Evolutionary conservation across 1,140 invertebrate genomes (phyloP), one percentile per base, ranked within the genome.

Genomic region (Limonius californicus): DNA sequence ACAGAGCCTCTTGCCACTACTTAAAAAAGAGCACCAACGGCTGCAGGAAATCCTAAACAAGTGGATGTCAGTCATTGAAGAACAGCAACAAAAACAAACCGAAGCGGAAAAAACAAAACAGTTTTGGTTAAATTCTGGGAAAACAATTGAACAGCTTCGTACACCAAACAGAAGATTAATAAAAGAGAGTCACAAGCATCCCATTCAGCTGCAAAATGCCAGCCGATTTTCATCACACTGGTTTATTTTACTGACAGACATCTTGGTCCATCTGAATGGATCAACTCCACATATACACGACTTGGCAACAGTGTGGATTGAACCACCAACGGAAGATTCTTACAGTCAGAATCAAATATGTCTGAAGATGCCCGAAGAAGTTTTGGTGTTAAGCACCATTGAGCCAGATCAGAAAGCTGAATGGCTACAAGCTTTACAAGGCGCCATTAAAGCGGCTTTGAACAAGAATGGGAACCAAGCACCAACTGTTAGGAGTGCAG

Each of bases 271-370:
- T 69, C 79, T 88, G 9, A 81, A 78, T 60, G 85, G 88, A 47
- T 84, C 83, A 63, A 81, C 80, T 63, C 75, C 84, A 66, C 80
- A 79, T 64, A 67, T 85, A 2, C 85, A 90, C 79, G 83, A 84
- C 19, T 77, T 95, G 62, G 81, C 82, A 65, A 90, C 88, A 1
- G 71, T 94, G 35, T 95, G 92, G 92, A 82, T 94, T 1, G 89
- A 92, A 77, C 71, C 79, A 53, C 73, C 83, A 45, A 77, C 80
- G 55, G 67, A 72, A 47, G 61, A 58, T 3, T 16, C 35, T 11
- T 50, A 59, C 3, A 55, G 57, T 18, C 60, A 66, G 19, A 63
- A 65, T 53, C 65, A 72, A 32, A 67, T 72, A 16, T 60, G 81
- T 23, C 72, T 93, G 2, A 87, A 83, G 32, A 86, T 87, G 30